Conservation (phyloP, 2,113 vertebrate species). For the Corythaixoides concolor region DNA sequence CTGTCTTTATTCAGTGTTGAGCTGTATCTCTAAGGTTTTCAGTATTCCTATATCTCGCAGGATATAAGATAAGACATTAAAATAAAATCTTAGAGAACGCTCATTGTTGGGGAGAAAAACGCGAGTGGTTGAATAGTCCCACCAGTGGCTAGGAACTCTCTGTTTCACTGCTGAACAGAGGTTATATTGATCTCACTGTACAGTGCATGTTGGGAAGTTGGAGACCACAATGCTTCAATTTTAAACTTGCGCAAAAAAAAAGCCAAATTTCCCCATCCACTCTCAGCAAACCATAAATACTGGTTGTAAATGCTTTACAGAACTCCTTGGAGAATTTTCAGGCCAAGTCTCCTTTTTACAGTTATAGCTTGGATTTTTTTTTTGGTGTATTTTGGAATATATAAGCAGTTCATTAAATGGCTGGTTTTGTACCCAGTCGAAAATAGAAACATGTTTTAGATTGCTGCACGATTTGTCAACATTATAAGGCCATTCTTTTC, state of each 20-base stretch:
- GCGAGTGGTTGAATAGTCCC: neutral
- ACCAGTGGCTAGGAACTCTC: slow-evolving; percentile 48
- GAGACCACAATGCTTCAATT: neutral
- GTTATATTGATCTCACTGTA: slow-evolving; percentile 55
- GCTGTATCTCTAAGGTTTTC: slow-evolving; percentile 63
- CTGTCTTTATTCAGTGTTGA: slow-evolving; percentile 66
- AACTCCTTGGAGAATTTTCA: neutral
- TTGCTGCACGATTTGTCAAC: neutral
- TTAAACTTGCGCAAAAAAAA: neutral
- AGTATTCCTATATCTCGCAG: slow-evolving; percentile 2
- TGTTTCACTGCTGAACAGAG: slow-evolving; percentile 67
- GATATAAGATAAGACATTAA: neutral
- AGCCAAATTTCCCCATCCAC: neutral
- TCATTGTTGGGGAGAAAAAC: slow-evolving; percentile 34
- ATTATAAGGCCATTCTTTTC: neutral
- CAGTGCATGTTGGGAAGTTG: slow-evolving; percentile 46
- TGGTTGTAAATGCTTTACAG: neutral
- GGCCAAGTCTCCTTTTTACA: neutral
- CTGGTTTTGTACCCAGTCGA: neutral
- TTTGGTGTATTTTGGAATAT: neutral
- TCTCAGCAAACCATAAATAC: neutral
- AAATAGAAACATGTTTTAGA: neutral
- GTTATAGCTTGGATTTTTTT: neutral
- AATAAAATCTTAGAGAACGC: slow-evolving; percentile 49
- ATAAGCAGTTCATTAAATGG: neutral